phyloP scores from a whole-genome alignment of 2,113 vertebrate species.

The Bombycilla garrulus region DNA sequence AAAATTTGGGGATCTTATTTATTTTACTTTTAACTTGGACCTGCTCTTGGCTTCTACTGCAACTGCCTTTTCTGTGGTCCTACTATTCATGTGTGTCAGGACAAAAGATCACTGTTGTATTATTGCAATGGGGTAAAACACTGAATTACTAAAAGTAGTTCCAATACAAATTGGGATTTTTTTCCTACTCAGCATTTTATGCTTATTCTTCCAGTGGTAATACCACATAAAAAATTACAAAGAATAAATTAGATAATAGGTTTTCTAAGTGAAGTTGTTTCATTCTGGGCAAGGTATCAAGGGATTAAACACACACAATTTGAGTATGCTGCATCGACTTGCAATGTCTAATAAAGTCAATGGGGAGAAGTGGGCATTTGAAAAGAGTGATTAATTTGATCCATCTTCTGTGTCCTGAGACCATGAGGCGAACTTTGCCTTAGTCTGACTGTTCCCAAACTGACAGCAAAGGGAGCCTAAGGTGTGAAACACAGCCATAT shows the following conservation, averaged over 20 bases:
- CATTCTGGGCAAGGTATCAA: background rate
- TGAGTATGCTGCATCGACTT: background rate
- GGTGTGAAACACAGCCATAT: background rate
- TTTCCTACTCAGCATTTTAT: background rate
- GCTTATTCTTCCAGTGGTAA: background rate
- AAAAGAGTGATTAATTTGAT: background rate
- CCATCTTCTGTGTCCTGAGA: background rate
- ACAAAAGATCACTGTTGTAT: background rate
- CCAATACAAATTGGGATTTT: background rate
- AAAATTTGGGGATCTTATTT: background rate
- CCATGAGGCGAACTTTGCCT: background rate
- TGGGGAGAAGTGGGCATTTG: background rate
- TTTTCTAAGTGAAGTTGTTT: background rate
- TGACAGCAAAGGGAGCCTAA: background rate
- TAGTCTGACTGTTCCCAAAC: background rate
- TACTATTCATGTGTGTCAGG: background rate
- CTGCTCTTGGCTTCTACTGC: background rate
- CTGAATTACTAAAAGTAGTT: background rate
- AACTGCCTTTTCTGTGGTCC: background rate
- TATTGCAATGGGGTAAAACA: background rate
- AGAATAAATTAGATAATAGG: background rate
- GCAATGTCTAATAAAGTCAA: background rate
- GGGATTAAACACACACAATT: background rate
- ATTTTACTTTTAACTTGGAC: background rate
- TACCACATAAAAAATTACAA: rapidly evolving